phyloP scores from a whole-genome alignment of 1,140 invertebrate genomes.

The Geopemphigus sp. region DNA sequence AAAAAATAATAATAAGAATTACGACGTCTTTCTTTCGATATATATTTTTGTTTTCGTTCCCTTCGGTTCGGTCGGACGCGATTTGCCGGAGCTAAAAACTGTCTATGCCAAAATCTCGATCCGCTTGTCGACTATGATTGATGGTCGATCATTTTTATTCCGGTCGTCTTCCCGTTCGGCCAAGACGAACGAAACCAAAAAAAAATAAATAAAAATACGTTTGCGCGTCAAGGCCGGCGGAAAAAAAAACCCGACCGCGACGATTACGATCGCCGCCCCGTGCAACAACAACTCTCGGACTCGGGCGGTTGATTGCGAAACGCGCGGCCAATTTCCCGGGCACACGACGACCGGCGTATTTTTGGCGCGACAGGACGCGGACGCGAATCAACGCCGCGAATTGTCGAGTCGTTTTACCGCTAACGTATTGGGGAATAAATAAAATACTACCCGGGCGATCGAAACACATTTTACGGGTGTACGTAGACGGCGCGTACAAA shows the following conservation, averaged over 20 bases:
- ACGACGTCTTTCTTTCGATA: neutral
- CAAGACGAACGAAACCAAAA: no score
- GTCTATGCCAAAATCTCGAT: slow-evolving; percentile 28
- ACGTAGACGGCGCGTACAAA: no score
- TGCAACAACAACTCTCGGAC: neutral
- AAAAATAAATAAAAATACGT: slow-evolving; percentile 16
- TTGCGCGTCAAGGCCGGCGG: slow-evolving; percentile 8
- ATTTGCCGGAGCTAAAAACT: neutral
- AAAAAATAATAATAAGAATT: neutral
- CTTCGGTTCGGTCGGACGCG: neutral
- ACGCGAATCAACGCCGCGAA: no score
- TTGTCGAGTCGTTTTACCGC: no score
- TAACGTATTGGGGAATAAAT: no score
- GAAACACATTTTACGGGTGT: no score
- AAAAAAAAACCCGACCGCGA: neutral
- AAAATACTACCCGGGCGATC: no score
- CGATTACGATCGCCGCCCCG: slow-evolving; percentile 1
- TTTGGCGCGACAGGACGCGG: no score
- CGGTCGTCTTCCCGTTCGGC: neutral
- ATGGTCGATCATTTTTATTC: slow-evolving; percentile 21
- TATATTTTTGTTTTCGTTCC: neutral
- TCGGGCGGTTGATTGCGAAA: neutral
- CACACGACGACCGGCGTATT: neutral
- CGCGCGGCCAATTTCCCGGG: neutral
- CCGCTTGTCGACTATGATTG: slow-evolving; percentile 24